These are phyloP conservation scores for Psilanteris sp. DNA, from an alignment of 1,140 invertebrate species.

Conservation along the genomic window DNA sequence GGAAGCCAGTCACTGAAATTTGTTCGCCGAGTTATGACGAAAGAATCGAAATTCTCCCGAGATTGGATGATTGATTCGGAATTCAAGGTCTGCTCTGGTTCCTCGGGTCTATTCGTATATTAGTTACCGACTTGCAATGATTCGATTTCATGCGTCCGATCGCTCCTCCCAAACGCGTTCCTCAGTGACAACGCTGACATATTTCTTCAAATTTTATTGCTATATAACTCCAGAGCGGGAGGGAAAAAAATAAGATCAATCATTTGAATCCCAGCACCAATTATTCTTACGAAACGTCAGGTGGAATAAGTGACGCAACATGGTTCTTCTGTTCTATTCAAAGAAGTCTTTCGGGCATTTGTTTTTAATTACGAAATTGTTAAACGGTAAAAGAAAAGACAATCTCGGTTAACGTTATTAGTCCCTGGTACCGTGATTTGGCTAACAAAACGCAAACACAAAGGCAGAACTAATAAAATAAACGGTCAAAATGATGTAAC, in stretches of 20 bases:
- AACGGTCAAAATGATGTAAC: too few species aligned
- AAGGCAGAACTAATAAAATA: too few species aligned
- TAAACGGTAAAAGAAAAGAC: too few species aligned
- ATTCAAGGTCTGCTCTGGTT: conserved; percentile 7
- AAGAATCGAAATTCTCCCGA: conserved; percentile 40
- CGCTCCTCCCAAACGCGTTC: conserved; percentile 55
- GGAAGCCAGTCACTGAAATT: conserved; percentile 74
- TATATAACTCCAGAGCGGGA: neutral
- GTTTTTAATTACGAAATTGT: neutral
- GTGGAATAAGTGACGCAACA: conserved; percentile 17
- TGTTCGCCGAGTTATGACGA: conserved; percentile 71
- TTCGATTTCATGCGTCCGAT: conserved; percentile 51
- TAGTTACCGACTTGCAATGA: conserved; percentile 46
- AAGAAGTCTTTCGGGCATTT: too few species aligned
- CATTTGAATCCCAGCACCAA: conserved; percentile 32
- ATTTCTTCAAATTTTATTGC: conserved; percentile 33
- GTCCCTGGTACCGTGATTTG: too few species aligned
- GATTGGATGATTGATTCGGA: conserved; percentile 44
- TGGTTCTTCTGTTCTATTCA: neutral
- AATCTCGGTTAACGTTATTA: too few species aligned
- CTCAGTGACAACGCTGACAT: conserved; percentile 55
- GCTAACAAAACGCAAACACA: too few species aligned
- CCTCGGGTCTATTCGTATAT: conserved; percentile 9
- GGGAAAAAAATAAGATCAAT: conserved; percentile 27
- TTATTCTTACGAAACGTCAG: conserved; percentile 50